Conservation (phyloP, 2,113 vertebrate genomes). For the Hippolais icterina region DNA sequence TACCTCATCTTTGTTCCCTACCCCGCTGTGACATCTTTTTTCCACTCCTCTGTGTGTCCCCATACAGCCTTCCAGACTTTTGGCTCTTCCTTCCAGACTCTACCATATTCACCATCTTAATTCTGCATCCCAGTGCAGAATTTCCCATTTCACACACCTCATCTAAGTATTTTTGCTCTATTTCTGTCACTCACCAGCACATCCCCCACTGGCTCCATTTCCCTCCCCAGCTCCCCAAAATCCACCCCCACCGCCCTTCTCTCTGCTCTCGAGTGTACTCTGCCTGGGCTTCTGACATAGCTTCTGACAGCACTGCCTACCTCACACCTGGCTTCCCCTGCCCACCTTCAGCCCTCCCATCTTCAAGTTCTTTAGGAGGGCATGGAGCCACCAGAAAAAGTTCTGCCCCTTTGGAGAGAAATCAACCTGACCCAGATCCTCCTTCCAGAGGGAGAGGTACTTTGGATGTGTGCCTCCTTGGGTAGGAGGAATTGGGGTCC, state of each 20-base stretch:
- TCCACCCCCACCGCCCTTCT: background rate
- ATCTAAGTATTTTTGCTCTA: background rate
- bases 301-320: background rate
- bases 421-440: background rate
- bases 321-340: background rate
- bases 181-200: background rate
- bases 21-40: background rate
- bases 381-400: background rate
- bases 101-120: background rate
- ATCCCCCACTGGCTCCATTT: background rate
- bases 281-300: no score
- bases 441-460: background rate
- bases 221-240: background rate
- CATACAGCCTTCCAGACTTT: background rate
- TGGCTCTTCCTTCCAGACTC: background rate
- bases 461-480: background rate
- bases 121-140: background rate
- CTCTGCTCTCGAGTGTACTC: background rate
- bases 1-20: background rate
- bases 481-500: background rate
- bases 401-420: background rate
- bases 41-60: background rate
- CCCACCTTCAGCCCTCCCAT: background rate
- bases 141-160: background rate
- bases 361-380: background rate